Evolutionary conservation across 2,888 invertebrate genomes (phyloP), one percentile per base, ranked within the genome.

Genomic region (Horisme vitalbata): DNA sequence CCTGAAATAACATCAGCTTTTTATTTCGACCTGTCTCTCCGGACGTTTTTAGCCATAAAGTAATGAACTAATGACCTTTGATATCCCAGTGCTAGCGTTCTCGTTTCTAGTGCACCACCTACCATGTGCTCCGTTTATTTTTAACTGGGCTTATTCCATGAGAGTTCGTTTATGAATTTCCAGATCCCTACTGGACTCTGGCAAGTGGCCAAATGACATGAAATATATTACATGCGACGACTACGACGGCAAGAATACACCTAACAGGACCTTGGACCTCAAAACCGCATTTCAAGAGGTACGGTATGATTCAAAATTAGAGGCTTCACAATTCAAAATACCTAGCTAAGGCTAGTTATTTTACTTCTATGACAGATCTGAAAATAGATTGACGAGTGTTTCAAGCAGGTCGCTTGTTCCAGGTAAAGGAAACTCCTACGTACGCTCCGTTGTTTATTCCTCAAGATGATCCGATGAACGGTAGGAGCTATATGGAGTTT

Each of bases 1-100:
- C 95, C 95, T 2, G 94, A 94, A 80, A 93, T 96, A 50, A 92
- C 94, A 27, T 93, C 95, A 0, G 95, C 95, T 3, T 97, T 97
- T 81, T 97, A 97, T 82, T 97, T 96, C 79, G 97, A 98, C 81
- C 81, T 97, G 52, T 93, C 94, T 13, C 77, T 95, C 46, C 89
- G 94, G 58, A 92, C 95, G 2, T 93, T 95, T 67, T 79, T 94
- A 59, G 92, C 95, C 4, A 87, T 95, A 55, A 94, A 93, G 95
- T 95, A 91, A 90, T 90, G 62, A 78, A 71, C 72, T 95, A 91
- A 90, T 90, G 62, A 78, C 71, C 72, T 81, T 75, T 71, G 59
- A 65, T 74, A 71, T 71, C 72, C 62, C 66, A 65, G 68, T 67
- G 60, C 66, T 72, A 63, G 60, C 65, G 71, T 63, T 71, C 65